Evolutionary conservation across 2,113 vertebrate genomes (phyloP).

Genomic region (Grammomys dolichurus): DNA sequence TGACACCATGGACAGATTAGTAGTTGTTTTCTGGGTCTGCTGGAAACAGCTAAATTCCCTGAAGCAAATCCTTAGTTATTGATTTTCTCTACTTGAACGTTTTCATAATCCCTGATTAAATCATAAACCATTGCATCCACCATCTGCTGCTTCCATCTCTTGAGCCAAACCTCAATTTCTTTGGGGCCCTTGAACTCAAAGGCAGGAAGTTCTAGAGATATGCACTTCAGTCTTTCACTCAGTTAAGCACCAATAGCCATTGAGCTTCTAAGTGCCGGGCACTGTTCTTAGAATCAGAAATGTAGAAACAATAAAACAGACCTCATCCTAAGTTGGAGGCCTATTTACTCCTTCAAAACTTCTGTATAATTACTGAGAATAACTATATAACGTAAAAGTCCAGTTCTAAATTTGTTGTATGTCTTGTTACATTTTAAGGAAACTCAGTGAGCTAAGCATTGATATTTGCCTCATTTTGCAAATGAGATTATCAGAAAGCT

Average conservation of each 20-base stretch:
- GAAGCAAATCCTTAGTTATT: slow-evolving; percentile 69
- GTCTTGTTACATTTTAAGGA: slow-evolving; percentile 29
- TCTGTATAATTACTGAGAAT: slow-evolving; percentile 19
- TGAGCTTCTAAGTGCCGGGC: background rate
- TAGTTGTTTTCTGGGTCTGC: slow-evolving; percentile 41
- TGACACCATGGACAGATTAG: background rate
- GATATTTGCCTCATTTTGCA: slow-evolving; percentile 11
- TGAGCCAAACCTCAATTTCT: slow-evolving; percentile 63
- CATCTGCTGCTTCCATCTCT: slow-evolving; percentile 60
- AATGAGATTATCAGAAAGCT: slow-evolving; percentile 2
- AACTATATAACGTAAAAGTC: background rate
- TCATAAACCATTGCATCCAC: slow-evolving; percentile 46
- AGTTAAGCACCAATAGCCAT: background rate
- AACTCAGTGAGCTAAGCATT: background rate
- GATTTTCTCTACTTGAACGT: slow-evolving; percentile 66
- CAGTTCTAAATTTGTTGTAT: slow-evolving; percentile 19
- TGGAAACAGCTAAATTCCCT: slow-evolving; percentile 62
- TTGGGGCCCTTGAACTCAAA: slow-evolving; percentile 26
- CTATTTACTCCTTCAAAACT: background rate
- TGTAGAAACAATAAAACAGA: slow-evolving; percentile 10
- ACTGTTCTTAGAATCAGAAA: background rate
- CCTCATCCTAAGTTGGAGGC: slow-evolving; percentile 16
- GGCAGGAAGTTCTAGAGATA: background rate
- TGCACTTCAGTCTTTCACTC: background rate
- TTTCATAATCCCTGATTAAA: slow-evolving; percentile 74